Conservation (phyloP, 2,888 invertebrate species). For the Meloe dianella region DNA sequence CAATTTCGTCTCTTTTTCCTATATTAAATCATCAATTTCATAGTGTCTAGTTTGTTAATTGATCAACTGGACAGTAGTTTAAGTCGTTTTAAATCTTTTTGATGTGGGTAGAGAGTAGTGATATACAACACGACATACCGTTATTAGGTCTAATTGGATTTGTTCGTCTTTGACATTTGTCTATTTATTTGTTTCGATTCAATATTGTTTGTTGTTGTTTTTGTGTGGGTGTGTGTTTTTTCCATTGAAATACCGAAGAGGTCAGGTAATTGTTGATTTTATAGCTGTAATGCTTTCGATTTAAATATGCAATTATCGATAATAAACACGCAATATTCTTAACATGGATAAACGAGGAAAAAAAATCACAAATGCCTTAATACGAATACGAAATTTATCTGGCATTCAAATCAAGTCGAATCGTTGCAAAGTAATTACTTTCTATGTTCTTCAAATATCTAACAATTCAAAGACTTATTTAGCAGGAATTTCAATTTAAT, state of each 20-base stretch:
- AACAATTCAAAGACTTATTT: not conserved
- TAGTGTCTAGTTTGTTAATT: not conserved
- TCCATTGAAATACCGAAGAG: slow-evolving; percentile 7
- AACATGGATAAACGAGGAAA: no score
- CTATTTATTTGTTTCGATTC: not conserved
- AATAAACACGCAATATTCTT: not conserved
- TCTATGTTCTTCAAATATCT: not conserved
- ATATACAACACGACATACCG: not conserved
- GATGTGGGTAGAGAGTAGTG: not conserved
- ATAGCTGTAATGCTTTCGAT: not conserved
- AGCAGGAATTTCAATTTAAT: no score
- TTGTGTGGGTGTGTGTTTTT: not conserved
- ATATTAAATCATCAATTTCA: not conserved
- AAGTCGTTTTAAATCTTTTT: not conserved
- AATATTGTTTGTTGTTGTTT: not conserved
- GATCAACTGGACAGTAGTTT: not conserved
- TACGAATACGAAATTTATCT: not conserved
- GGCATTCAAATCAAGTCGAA: no score
- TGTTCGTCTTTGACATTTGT: not conserved
- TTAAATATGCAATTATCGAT: not conserved
- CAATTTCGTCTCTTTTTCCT: no score
- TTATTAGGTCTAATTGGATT: slow-evolving; percentile 8
- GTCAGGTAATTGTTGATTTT: not conserved
- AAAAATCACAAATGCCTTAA: no score
- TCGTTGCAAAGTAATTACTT: not conserved